Evolutionary conservation across 2,888 invertebrate species (phyloP).

Genomic region (Agrotis exclamationis): DNA sequence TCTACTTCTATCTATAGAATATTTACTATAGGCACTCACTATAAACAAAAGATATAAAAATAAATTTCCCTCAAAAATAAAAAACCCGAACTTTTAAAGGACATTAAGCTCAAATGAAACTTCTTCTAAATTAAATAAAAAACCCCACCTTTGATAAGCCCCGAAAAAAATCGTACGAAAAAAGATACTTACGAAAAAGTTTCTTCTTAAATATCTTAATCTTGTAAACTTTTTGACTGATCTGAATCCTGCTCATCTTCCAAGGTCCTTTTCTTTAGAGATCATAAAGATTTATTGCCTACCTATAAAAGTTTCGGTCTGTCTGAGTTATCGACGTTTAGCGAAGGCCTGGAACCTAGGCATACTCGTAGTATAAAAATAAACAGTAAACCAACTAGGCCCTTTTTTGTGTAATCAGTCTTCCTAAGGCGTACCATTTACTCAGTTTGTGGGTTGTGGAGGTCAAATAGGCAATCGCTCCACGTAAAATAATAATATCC

Average conservation of each 20-base stretch:
- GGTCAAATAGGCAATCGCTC: too few species aligned
- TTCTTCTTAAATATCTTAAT: constrained; percentile 46
- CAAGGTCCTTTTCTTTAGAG: constrained; percentile 48
- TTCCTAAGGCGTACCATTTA: too few species aligned
- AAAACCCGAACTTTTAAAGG: constrained; percentile 1
- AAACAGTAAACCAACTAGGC: neutral
- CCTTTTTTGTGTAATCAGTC: too few species aligned
- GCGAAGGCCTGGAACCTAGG: constrained; percentile 41
- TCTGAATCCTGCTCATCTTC: constrained; percentile 40
- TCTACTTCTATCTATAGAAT: too few species aligned
- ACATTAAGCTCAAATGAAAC: constrained; percentile 8
- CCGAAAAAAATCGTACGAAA: constrained; percentile 9
- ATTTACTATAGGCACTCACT: too few species aligned
- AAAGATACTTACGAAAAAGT: constrained; percentile 43
- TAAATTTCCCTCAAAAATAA: neutral
- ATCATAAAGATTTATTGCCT: constrained; percentile 62
- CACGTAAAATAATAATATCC: too few species aligned
- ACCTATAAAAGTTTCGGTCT: constrained; percentile 59
- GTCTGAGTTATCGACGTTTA: constrained; percentile 56
- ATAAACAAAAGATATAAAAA: neutral
- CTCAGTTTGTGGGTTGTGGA: too few species aligned
- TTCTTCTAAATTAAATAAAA: constrained; percentile 42
- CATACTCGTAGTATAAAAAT: constrained; percentile 16
- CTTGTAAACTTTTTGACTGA: constrained; percentile 53
- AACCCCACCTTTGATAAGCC: constrained; percentile 25